Conservation (phyloP, 2,113 vertebrate genomes). For the Leucopsar rothschildi region DNA sequence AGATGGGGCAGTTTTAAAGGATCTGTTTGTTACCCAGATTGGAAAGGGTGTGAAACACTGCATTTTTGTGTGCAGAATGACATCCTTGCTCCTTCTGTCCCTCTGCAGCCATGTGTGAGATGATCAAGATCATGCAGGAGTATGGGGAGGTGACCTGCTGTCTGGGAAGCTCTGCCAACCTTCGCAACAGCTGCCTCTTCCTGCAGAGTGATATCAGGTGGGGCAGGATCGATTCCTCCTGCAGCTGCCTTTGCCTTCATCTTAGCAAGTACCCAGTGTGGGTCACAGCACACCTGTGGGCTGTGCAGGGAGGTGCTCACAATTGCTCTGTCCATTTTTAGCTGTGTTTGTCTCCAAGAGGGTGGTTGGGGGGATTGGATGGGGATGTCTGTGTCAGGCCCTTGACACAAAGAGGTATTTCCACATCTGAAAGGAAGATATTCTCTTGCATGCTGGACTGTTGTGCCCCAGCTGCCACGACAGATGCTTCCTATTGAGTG, state of each 20-base stretch:
- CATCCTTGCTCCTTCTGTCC: background rate
- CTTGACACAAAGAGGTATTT: background rate
- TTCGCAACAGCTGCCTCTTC: slow-evolving; percentile 92
- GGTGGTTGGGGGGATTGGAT: background rate
- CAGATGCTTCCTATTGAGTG: background rate
- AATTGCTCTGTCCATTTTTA: background rate
- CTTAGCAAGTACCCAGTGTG: background rate
- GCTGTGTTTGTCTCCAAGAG: background rate
- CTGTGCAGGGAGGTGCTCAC: background rate
- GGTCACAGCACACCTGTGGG: background rate
- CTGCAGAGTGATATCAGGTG: slow-evolving; percentile 96
- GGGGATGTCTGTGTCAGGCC: background rate
- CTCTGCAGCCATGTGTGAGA: slow-evolving; percentile 94
- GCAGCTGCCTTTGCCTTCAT: background rate
- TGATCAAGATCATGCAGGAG: slow-evolving; percentile 99
- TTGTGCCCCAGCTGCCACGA: background rate
- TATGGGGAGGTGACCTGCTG: slow-evolving; percentile 96
- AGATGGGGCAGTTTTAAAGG: background rate
- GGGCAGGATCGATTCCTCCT: background rate
- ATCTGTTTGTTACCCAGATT: background rate
- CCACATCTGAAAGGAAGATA: background rate
- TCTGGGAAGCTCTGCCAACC: slow-evolving; percentile 93
- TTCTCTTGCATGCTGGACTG: background rate
- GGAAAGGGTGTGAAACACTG: background rate
- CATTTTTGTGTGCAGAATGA: background rate